A percentile compares a stretch with the other conserved stretches of the same genome.
These are phyloP conservation scores for Teleopsis dalmanni DNA, from an alignment of 1,140 invertebrate genomes.

Conservation along the genomic window DNA sequence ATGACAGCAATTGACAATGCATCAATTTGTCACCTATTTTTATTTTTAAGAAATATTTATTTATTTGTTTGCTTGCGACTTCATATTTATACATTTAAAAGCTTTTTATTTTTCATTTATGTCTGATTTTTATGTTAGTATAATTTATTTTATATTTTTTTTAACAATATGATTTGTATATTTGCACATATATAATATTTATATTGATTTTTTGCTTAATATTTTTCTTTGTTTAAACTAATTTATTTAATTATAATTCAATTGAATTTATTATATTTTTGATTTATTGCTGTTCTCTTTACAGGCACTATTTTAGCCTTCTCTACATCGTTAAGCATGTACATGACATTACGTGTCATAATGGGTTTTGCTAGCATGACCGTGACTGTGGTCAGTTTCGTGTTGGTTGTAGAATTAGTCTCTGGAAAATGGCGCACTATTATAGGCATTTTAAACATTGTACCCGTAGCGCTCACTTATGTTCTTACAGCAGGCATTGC, in stretches of 20 bases:
- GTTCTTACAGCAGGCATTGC: slow-evolving; percentile 61
- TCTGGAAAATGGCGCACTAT: slow-evolving; percentile 65
- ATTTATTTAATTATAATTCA: not conserved
- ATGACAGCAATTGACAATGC: too few relatives aligned
- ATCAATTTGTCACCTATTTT: too few relatives aligned
- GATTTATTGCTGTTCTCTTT: too few relatives aligned
- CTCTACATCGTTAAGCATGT: slow-evolving; percentile 56
- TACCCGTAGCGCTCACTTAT: slow-evolving; percentile 62
- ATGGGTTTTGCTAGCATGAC: slow-evolving; percentile 59
- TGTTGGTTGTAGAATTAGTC: slow-evolving; percentile 61
- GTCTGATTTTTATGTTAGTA: too few relatives aligned
- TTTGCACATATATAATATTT: too few relatives aligned
- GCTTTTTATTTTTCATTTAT: too few relatives aligned
- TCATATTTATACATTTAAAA: too few relatives aligned
- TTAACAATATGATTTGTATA: too few relatives aligned
- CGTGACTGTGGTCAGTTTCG: slow-evolving; percentile 66
- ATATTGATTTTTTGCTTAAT: not conserved
- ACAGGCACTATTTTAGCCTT: slow-evolving; percentile 55
- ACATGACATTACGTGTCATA: slow-evolving; percentile 54
- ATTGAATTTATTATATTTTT: slow-evolving; percentile 30
- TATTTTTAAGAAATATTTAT: too few relatives aligned
- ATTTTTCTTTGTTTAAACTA: not conserved
- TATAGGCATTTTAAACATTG: slow-evolving; percentile 62
- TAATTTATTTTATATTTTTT: too few relatives aligned
- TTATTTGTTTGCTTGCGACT: too few relatives aligned